Conservation (phyloP, 2,113 vertebrate species). For the Ceuthmochares aereus region DNA sequence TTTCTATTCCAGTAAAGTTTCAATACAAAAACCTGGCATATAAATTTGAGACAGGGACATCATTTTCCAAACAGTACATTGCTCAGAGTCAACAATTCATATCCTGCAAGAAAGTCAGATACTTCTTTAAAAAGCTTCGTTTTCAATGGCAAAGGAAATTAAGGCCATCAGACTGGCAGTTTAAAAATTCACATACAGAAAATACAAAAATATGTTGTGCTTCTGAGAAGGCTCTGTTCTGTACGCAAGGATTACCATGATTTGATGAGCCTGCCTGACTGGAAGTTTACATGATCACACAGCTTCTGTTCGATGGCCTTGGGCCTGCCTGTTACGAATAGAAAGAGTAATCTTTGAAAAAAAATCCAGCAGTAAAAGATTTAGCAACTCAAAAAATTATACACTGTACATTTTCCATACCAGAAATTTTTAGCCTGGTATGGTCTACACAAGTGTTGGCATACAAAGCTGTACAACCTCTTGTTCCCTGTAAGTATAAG, state of each 20-base stretch:
- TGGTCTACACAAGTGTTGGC: not conserved
- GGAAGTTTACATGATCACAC: constrained; percentile 85
- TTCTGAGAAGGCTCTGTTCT: constrained; percentile 79
- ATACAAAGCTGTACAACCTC: not conserved
- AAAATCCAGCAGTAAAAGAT: not conserved
- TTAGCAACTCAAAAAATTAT: not conserved
- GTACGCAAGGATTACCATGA: constrained; percentile 51
- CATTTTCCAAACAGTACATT: constrained; percentile 43
- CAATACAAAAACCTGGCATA: constrained; percentile 47
- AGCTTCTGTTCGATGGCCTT: constrained; percentile 72
- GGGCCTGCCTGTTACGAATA: constrained; percentile 74
- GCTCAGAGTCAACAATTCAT: constrained; percentile 65
- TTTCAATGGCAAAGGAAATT: constrained; percentile 73
- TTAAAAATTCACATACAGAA: constrained; percentile 76
- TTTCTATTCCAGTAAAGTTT: constrained; percentile 57
- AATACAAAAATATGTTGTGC: constrained; percentile 79
- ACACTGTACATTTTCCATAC: not conserved
- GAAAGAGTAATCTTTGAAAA: not conserved
- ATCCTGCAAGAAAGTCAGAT: constrained; percentile 63
- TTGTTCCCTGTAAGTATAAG: not conserved
- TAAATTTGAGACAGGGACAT: constrained; percentile 5
- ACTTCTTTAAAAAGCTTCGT: constrained; percentile 66
- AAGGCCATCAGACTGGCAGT: constrained; percentile 79
- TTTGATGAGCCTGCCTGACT: constrained; percentile 39
- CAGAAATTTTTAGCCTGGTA: not conserved